A percentile compares a stretch with the other conserved stretches of the same genome.
These are phyloP conservation scores for Microctenopoma stevenorrisi DNA, from an alignment of 2,797 vertebrate genomes.

Conservation along the genomic window DNA sequence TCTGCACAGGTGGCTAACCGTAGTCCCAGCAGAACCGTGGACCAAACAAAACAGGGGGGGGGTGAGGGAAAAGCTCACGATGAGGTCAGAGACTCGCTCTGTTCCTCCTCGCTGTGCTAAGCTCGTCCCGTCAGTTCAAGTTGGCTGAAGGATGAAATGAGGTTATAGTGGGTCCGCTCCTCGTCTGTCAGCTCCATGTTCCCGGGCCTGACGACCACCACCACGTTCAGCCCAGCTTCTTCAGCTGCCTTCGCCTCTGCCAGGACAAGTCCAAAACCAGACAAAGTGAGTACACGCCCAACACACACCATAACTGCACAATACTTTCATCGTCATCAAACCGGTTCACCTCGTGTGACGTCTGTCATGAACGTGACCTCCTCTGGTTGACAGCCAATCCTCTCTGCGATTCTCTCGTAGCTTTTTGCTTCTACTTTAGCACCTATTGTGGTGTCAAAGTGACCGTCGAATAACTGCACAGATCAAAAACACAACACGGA, in stretches of 20 bases:
- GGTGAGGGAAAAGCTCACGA: slow-evolving; percentile 14
- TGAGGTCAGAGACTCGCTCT: slow-evolving; percentile 13
- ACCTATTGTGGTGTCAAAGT: slow-evolving; percentile 96
- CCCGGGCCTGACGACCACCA: slow-evolving; percentile 91
- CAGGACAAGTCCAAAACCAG: slow-evolving; percentile 10
- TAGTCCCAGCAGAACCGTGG: slow-evolving; percentile 1
- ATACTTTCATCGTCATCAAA: no score
- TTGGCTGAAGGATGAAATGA: slow-evolving; percentile 91
- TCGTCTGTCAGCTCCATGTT: slow-evolving; percentile 94
- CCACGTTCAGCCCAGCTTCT: slow-evolving; percentile 89
- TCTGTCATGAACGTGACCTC: slow-evolving; percentile 96
- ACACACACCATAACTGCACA: neutral
- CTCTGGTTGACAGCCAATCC: slow-evolving; percentile 90
- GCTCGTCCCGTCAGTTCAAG: slow-evolving; percentile 82
- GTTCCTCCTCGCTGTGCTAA: slow-evolving; percentile 49
- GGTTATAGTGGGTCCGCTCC: slow-evolving; percentile 88
- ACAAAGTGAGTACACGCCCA: neutral
- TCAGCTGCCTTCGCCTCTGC: slow-evolving; percentile 95
- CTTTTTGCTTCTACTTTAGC: slow-evolving; percentile 94
- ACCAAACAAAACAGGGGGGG: slow-evolving; percentile 27
- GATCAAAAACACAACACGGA: neutral
- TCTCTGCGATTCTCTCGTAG: slow-evolving; percentile 90
- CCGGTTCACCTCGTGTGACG: slow-evolving; percentile 83
- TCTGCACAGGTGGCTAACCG: neutral
- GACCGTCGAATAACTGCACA: slow-evolving; percentile 91